Evolutionary conservation across 2,888 invertebrate genomes (phyloP).

Genomic region (Nemurella pictetii): DNA sequence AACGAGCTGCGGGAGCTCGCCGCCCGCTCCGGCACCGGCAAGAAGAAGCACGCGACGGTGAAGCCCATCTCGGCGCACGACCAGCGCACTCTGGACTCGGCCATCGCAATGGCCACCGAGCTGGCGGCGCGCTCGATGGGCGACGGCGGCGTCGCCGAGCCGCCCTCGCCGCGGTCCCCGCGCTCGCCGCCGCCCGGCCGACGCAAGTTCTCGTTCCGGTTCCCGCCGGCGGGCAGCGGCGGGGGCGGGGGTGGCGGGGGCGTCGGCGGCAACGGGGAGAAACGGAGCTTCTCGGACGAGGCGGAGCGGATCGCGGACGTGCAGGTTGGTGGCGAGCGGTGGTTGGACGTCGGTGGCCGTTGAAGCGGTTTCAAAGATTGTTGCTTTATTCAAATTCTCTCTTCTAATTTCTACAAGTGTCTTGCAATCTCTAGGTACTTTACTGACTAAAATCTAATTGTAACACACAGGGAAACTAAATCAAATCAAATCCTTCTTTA

Average conservation of each 20-base stretch:
- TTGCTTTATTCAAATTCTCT: no score
- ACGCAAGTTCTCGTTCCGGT: slow-evolving; percentile 79
- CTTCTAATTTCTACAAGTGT: no score
- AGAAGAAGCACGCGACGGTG: slow-evolving; percentile 65
- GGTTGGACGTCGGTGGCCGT: neutral
- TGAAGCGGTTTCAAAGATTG: no score
- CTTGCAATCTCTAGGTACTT: no score
- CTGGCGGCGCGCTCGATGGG: slow-evolving; percentile 71
- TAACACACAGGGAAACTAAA: no score
- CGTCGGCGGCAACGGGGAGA: slow-evolving; percentile 55
- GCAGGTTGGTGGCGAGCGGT: slow-evolving; percentile 62
- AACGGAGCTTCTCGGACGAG: slow-evolving; percentile 89
- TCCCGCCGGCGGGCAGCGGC: slow-evolving; percentile 53
- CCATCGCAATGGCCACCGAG: slow-evolving; percentile 91
- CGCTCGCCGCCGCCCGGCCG: slow-evolving; percentile 55
- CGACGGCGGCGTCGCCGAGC: slow-evolving; percentile 49
- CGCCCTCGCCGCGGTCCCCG: slow-evolving; percentile 39
- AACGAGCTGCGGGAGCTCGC: slow-evolving; percentile 70
- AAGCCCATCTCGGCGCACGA: slow-evolving; percentile 94
- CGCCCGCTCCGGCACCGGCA: slow-evolving; percentile 46
- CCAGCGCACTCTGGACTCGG: slow-evolving; percentile 86
- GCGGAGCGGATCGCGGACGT: slow-evolving; percentile 82
- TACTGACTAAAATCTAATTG: no score
- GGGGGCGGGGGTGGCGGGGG: slow-evolving; percentile 26
- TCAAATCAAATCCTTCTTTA: no score